Percentiles rank a stretch among this genome's conserved stretches.
phyloP scores from a whole-genome alignment of 2,797 vertebrate species.

The Hipposideros larvatus region DNA sequence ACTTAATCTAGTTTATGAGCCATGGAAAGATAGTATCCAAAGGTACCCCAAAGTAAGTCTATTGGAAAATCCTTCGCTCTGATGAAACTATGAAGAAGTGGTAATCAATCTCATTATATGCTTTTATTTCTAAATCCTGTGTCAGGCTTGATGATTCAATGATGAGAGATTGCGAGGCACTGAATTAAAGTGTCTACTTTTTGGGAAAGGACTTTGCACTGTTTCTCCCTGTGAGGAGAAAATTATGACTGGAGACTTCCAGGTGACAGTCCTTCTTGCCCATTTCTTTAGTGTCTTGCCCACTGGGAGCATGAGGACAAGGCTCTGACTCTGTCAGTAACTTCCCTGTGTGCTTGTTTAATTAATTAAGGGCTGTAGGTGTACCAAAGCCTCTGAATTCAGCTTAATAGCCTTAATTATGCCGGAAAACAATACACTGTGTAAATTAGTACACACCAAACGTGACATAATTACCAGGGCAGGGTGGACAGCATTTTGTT shows the following conservation, averaged over 20 bases:
- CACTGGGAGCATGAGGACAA: not conserved
- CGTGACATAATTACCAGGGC: conserved; percentile 85
- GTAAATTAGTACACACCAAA: conserved; percentile 84
- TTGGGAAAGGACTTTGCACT: not conserved
- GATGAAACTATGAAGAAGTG: not conserved
- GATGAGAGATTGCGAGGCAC: not conserved
- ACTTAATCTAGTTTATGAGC: not conserved
- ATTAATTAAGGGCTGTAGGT: conserved; percentile 77
- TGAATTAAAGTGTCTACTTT: not conserved
- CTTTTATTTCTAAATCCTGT: conserved; percentile 35
- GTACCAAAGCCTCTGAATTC: conserved; percentile 72
- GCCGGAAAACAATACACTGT: conserved; percentile 81
- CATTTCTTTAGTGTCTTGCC: conserved; percentile 1
- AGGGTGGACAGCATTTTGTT: conserved; percentile 82
- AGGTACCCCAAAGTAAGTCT: not conserved
- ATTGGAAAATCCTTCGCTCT: not conserved
- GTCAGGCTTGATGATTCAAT: not conserved
- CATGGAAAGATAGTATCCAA: not conserved
- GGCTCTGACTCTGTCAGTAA: conserved; percentile 52
- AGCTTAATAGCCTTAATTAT: conserved; percentile 85
- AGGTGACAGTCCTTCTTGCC: conserved; percentile 37
- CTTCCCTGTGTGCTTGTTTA: conserved; percentile 43
- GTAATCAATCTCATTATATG: not conserved
- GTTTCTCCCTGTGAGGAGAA: not conserved
- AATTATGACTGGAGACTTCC: not conserved